Evolutionary conservation across 2,797 vertebrate species (phyloP), one percentile per base, ranked within the genome.

Genomic region (Aphelocoma californica): DNA sequence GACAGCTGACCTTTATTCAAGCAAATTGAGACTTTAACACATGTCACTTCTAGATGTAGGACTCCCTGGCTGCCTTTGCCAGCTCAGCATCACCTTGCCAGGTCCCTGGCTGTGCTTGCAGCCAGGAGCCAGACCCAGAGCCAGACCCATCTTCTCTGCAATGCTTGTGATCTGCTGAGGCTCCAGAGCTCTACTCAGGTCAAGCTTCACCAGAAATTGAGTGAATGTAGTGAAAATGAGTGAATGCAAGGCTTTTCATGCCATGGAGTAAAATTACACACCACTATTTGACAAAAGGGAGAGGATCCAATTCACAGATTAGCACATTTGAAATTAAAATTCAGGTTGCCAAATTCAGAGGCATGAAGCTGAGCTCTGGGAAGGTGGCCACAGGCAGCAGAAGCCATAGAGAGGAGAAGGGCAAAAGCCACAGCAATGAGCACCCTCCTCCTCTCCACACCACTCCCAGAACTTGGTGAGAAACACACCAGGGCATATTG

Each of bases 391-490:
- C 36, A 34, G 18, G 66, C 10, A 88, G 40, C 31, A 67, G n/a
- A 29, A 74, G 25, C 14, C 3, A 2, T 0, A 42, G 32, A 28
- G 4, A 34, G 42, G 34, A 71, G 45, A 65, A 54, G 15, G 40
- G 32, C 32, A 54, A 77, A 58, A 73, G 15, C 21, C 74, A 66
- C 29, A 36, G 53, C 64, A 14, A 10, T 7, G 16, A 66, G 18
- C 36, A 66, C 24, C 14, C 10, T 53, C 34, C 18, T 87, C 18
- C 26, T 71, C 20, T 9, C 58, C 18, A 5, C 36, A 19, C 2
- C 0, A 0, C 60, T 66, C 29, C 50, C 44, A 74, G 23, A n/a
- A 32, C 51, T 50, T 32, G 1, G 1, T 6, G 19, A 3, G 1
- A 42, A 86, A 56, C 51, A 36, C 23, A 16, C 9, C 7, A 6